Percentiles rank a stretch among this genome's conserved stretches.
These are phyloP conservation scores for Phocides pigmalion DNA, from an alignment of 1,140 invertebrate species.

Conservation along the genomic window DNA sequence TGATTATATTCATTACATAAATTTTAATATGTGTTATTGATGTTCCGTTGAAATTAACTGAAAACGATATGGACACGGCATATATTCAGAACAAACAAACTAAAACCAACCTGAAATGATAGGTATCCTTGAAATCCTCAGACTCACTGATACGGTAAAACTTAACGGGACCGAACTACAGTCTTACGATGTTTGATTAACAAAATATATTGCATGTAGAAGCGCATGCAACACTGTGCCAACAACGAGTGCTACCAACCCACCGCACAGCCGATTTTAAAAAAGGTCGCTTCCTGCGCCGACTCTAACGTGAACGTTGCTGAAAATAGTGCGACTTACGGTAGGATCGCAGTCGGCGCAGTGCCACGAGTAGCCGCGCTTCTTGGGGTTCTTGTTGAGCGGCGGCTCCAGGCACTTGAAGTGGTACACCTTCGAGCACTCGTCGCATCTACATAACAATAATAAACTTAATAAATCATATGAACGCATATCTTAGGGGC, in stretches of 20 bases:
- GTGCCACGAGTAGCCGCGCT: conserved; percentile 96
- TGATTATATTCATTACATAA: no score
- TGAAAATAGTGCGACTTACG: conserved; percentile 84
- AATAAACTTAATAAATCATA: no score
- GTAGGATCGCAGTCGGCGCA: conserved; percentile 97
- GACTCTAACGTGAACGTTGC: not conserved
- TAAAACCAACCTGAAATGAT: not conserved
- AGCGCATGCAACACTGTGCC: not conserved
- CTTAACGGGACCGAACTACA: not conserved
- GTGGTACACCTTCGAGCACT: conserved; percentile 95
- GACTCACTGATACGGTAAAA: not conserved
- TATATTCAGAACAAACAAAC: not conserved
- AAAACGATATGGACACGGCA: not conserved
- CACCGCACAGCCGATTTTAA: no score
- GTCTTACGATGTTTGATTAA: no score
- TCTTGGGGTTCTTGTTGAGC: conserved; percentile 96
- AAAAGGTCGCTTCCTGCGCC: no score
- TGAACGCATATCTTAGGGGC: no score
- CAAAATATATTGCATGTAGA: no score
- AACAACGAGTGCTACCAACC: not conserved
- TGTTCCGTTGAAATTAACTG: not conserved
- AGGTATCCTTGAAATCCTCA: not conserved
- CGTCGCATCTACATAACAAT: conserved; percentile 91
- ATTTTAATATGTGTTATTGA: no score
- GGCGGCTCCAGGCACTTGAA: conserved; percentile 96